Evolutionary conservation across 2,888 invertebrate genomes (phyloP).

Genomic region (Tetrapedia diversipes): DNA sequence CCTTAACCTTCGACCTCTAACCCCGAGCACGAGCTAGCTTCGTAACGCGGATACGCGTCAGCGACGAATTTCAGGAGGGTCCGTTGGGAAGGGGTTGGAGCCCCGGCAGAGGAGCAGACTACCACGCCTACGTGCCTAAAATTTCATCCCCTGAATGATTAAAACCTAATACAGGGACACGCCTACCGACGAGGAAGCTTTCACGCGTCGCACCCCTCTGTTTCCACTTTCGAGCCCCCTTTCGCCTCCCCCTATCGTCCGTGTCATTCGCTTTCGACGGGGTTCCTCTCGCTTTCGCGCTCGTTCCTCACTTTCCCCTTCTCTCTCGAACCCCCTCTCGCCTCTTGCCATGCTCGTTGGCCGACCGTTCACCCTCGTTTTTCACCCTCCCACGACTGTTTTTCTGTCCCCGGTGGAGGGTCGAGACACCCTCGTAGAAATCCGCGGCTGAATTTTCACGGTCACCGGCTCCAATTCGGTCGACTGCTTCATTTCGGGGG

Average conservation of each 20-base stretch:
- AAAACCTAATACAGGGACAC: conserved; percentile 83
- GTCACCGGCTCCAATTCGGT: conserved; percentile 78
- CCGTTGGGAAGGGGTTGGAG: conserved; percentile 79
- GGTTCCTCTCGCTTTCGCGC: conserved; percentile 31
- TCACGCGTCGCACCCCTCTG: conserved; percentile 32
- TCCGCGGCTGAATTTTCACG: conserved; percentile 76
- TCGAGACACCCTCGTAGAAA: conserved; percentile 63
- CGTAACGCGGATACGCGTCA: conserved; percentile 19
- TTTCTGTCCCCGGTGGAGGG: conserved; percentile 23
- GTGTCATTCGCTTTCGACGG: conserved; percentile 51
- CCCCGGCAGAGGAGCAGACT: conserved; percentile 81
- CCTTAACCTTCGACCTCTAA: background rate
- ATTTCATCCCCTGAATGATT: conserved; percentile 82
- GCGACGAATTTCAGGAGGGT: conserved; percentile 58
- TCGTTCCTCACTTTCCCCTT: conserved; percentile 26
- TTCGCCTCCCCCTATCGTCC: background rate
- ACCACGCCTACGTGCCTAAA: conserved; percentile 82
- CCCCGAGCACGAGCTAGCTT: background rate
- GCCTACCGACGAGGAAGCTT: conserved; percentile 73
- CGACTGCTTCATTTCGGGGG: conserved; percentile 6
- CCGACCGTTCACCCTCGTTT: conserved; percentile 2
- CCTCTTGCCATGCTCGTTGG: background rate
- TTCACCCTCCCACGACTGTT: conserved; percentile 4
- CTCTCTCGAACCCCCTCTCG: background rate
- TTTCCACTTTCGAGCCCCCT: conserved; percentile 29